A percentile compares a stretch with the other conserved stretches of the same genome.
Evolutionary conservation across 1,140 invertebrate species (phyloP).

Genomic region (Drosophila yakuba): DNA sequence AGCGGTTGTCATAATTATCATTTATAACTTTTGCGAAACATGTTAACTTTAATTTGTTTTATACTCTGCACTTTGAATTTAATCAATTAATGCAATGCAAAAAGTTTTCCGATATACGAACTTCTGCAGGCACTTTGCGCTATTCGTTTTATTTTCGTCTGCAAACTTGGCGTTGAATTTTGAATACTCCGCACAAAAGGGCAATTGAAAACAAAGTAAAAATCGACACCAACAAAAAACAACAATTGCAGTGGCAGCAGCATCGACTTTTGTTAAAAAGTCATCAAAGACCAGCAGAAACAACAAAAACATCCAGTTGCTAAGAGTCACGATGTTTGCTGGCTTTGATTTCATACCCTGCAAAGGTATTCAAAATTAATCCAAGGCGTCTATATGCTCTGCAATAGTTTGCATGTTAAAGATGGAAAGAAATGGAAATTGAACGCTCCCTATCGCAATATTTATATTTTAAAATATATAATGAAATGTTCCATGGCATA

Average conservation of each 20-base stretch:
- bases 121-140: not conserved
- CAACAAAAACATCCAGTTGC: slow-evolving; percentile 43
- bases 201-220: slow-evolving; percentile 37
- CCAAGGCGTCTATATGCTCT: too few species aligned
- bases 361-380: slow-evolving; percentile 1
- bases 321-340: slow-evolving; percentile 68
- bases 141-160: slow-evolving; percentile 4
- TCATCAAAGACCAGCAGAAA: slow-evolving; percentile 76
- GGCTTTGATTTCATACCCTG: slow-evolving; percentile 20
- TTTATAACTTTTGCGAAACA: too few species aligned
- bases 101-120: not conserved
- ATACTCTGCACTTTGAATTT: not conserved
- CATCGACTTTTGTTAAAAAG: slow-evolving; percentile 75
- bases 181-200: slow-evolving; percentile 23
- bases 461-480: too few species aligned
- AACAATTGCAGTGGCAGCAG: slow-evolving; percentile 48
- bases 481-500: too few species aligned
- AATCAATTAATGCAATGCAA: slow-evolving; percentile 1
- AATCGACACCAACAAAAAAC: slow-evolving; percentile 41
- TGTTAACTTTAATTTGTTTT: not conserved
- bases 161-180: slow-evolving; percentile 15
- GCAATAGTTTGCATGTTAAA: too few species aligned
- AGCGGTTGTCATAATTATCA: too few species aligned
- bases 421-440: too few species aligned
- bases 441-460: too few species aligned